phyloP scores from a whole-genome alignment of 2,797 vertebrate genomes.

The Rhynchotus rufescens region DNA sequence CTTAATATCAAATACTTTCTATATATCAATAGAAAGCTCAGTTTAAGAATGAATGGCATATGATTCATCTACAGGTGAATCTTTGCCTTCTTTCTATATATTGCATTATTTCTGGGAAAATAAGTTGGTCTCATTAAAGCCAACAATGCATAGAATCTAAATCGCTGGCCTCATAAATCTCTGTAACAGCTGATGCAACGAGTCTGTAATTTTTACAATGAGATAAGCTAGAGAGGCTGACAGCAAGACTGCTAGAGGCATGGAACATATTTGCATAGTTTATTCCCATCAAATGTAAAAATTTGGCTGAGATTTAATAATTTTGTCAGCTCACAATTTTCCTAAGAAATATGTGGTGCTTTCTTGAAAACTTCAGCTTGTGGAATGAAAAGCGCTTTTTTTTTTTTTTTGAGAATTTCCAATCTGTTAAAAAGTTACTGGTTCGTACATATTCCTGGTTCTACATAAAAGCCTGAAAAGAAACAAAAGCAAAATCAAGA shows the following conservation, averaged over 20 bases:
- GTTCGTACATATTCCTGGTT: background rate
- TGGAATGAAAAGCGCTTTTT: background rate
- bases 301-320: background rate
- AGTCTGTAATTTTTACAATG: conserved; percentile 60
- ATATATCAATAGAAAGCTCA: background rate
- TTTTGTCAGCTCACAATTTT: conserved; percentile 28
- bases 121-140: background rate
- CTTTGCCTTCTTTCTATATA: background rate
- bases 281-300: conserved; percentile 30
- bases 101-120: conserved; percentile 21
- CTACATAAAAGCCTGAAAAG: background rate
- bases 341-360: background rate
- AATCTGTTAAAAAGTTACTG: background rate
- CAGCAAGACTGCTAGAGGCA: conserved; percentile 45
- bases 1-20: background rate
- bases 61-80: background rate
- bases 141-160: conserved; percentile 21
- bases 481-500: background rate
- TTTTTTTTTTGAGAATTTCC: background rate
- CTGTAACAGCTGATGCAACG: conserved; percentile 57
- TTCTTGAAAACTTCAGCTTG: background rate
- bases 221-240: conserved; percentile 53
- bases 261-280: conserved; percentile 29
- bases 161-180: conserved; percentile 39
- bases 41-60: background rate